These are phyloP conservation scores for Paramuricea clavata DNA, from an alignment of 92 coral and sea anemone genomes.

Conservation along the genomic window DNA sequence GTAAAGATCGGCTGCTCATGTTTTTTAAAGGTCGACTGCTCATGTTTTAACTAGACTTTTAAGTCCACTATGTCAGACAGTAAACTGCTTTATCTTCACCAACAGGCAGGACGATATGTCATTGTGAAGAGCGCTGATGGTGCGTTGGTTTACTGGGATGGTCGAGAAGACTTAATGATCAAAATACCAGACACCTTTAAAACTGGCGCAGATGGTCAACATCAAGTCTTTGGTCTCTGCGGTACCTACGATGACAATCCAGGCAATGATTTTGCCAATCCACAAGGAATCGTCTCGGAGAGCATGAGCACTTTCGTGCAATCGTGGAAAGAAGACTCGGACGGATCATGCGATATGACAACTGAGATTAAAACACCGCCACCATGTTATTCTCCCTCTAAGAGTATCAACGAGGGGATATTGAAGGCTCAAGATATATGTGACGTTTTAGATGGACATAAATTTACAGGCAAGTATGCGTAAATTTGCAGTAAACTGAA, in stretches of 20 bases:
- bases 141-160: slow-evolving; percentile 76
- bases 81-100: background rate
- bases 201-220: slow-evolving; percentile 37
- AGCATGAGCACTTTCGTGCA: slow-evolving; percentile 62
- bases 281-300: slow-evolving; percentile 34
- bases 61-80: background rate
- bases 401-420: slow-evolving; percentile 41
- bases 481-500: too few species aligned
- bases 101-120: slow-evolving; percentile 85
- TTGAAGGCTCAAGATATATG: slow-evolving; percentile 63
- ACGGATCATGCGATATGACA: slow-evolving; percentile 57
- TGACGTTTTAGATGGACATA: slow-evolving; percentile 44
- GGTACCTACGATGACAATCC: slow-evolving; percentile 86
- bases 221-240: slow-evolving; percentile 81
- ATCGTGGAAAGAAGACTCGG: slow-evolving; percentile 70
- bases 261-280: slow-evolving; percentile 76
- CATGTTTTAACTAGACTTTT: too few species aligned
- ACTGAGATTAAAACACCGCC: slow-evolving; percentile 5
- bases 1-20: too few species aligned
- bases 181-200: slow-evolving; percentile 78
- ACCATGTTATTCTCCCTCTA: slow-evolving; percentile 55
- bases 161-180: slow-evolving; percentile 74
- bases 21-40: too few species aligned
- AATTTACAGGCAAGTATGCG: slow-evolving; percentile 46
- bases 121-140: slow-evolving; percentile 68